Percentiles rank a stretch among this genome's conserved stretches.
phyloP scores from a whole-genome alignment of 35 echinoderm and acorn worm genomes.

The Diadema setosum region DNA sequence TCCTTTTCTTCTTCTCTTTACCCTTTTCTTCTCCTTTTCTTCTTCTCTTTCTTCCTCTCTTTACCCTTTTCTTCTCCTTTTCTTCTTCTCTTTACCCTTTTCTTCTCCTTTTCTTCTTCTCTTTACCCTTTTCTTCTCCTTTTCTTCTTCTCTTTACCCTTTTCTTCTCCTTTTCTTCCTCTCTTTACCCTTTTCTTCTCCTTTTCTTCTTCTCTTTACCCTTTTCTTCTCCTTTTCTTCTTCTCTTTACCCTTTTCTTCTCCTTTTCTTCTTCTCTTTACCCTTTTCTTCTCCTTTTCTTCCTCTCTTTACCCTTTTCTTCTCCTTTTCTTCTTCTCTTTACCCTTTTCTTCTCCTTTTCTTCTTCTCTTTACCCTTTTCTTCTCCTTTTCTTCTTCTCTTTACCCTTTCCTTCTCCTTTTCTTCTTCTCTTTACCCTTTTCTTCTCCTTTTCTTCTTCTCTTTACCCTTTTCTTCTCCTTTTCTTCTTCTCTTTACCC shows the following conservation, averaged over 20 bases:
- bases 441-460: neutral
- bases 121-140: neutral
- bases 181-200: neutral
- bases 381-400: neutral
- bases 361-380: neutral
- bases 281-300: neutral
- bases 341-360: neutral
- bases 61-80: too few relatives aligned
- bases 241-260: neutral
- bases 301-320: neutral
- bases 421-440: neutral
- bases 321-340: too few relatives aligned
- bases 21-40: neutral
- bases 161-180: neutral
- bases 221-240: neutral
- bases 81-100: too few relatives aligned
- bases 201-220: neutral
- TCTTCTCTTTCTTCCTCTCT: neutral
- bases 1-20: neutral
- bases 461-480: neutral
- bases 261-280: neutral
- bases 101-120: too few relatives aligned
- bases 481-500: neutral
- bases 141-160: neutral
- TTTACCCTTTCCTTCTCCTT: too few relatives aligned